phyloP scores from a whole-genome alignment of 2,797 vertebrate species.

The Lacerta viridis region DNA sequence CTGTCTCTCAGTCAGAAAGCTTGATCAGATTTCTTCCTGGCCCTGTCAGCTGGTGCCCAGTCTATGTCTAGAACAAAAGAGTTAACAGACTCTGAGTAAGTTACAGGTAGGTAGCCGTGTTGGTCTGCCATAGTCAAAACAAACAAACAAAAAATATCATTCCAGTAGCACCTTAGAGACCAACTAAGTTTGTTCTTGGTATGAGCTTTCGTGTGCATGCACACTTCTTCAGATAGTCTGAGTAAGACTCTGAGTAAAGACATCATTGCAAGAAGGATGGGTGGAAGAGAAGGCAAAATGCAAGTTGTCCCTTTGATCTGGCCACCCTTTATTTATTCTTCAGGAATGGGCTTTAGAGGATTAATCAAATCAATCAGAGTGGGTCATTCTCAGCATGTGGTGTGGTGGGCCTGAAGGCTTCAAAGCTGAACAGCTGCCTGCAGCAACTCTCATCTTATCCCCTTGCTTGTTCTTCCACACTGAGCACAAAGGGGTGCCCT shows the following conservation, averaged over 20 bases:
- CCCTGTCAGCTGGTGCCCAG: neutral
- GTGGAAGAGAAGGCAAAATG: neutral
- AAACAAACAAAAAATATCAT: no score
- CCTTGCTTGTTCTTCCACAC: neutral
- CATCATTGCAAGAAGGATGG: neutral
- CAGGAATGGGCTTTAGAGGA: neutral
- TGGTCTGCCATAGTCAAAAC: no score
- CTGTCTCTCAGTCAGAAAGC: neutral
- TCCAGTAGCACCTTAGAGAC: no score
- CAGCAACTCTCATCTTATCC: neutral
- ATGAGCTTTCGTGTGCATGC: no score
- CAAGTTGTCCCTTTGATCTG: neutral
- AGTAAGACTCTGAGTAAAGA: no score
- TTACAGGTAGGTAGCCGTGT: no score
- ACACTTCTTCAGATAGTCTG: no score
- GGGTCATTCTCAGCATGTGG: neutral
- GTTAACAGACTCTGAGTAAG: neutral
- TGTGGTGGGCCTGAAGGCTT: neutral
- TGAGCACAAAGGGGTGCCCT: neutral
- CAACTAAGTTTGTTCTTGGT: no score
- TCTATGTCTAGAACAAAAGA: neutral
- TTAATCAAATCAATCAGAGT: neutral
- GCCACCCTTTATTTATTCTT: neutral
- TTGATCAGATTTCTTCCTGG: neutral
- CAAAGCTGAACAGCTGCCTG: neutral